Conservation (phyloP, 2,797 vertebrate species). For the Scleropages formosus region DNA sequence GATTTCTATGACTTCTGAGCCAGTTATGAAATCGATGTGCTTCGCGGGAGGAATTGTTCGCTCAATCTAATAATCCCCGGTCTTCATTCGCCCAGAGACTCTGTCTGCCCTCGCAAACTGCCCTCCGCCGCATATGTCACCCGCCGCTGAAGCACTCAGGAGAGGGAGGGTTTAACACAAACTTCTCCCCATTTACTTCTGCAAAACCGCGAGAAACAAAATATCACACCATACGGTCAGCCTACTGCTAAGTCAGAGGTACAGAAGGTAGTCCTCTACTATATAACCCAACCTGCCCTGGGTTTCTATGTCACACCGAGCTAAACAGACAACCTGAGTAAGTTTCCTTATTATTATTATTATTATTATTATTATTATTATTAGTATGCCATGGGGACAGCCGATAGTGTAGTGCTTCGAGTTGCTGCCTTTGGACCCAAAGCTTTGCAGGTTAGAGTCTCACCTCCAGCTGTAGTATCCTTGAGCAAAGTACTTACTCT, state of each 20-base stretch:
- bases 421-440: too few relatives aligned
- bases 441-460: too few relatives aligned
- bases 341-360: neutral
- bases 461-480: too few relatives aligned
- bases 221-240: neutral
- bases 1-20: neutral
- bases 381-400: too few relatives aligned
- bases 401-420: too few relatives aligned
- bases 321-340: neutral
- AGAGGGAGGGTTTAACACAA: neutral
- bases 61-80: slow-evolving; percentile 45
- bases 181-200: neutral
- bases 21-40: slow-evolving; percentile 27
- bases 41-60: slow-evolving; percentile 13
- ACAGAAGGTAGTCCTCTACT: neutral
- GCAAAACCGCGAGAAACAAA: neutral
- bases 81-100: slow-evolving; percentile 44
- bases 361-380: neutral
- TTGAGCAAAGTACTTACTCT: too few relatives aligned
- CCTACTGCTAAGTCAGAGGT: neutral
- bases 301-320: neutral
- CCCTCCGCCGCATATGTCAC: neutral
- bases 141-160: too few relatives aligned
- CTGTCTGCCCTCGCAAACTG: slow-evolving; percentile 24
- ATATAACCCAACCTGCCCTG: neutral